Evolutionary conservation across 1,140 invertebrate genomes (phyloP), one percentile per base, ranked within the genome.

Genomic region (Drosophila kohkoa): DNA sequence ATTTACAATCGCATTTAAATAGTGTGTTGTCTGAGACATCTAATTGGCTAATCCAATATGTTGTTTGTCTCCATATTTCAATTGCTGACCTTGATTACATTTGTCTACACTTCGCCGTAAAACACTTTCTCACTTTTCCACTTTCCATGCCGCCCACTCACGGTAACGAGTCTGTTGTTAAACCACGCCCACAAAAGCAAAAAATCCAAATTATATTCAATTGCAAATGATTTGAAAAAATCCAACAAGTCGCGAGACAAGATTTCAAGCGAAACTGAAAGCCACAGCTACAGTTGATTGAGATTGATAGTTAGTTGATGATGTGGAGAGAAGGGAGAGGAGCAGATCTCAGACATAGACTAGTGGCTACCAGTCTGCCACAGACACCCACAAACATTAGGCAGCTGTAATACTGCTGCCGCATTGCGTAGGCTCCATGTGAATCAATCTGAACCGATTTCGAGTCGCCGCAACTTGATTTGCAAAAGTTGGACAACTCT

Each of bases 181-280:
- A 16, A 35, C 30, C 70, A 68, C 73, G 63, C 70, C 55, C 77
- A 68, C 75, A 51, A 70, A 35, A 41, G 13, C 1, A 20, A 25
- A 25, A 25, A 25, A 25, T 25, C 5, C n/a, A 57, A 38, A 41
- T 83, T 83, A 66, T 67, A 69, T 80, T 83, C 81, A 83, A 86
- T 76, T 86, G 79, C 66, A 87, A 86, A 73, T 75, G 65, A 77
- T 66, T 79, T 79, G 60, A 43, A 67, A 52, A 62, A 70, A 41
- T 77, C 52, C 75, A 67, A 80, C 82, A 43, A 54, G 64, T 59
- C 65, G 45, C 41, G 49, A 48, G 57, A 85, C 75, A 82, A 87
- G 77, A 82, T 79, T 52, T 64, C 79, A 72, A 59, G 16, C 28
- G 71, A 87, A 87, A 86, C 68, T 63, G 82, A 86, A 87, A 86